Evolutionary conservation across 2,113 vertebrate genomes (phyloP).

Genomic region (Leptobrachium ailaonicum): DNA sequence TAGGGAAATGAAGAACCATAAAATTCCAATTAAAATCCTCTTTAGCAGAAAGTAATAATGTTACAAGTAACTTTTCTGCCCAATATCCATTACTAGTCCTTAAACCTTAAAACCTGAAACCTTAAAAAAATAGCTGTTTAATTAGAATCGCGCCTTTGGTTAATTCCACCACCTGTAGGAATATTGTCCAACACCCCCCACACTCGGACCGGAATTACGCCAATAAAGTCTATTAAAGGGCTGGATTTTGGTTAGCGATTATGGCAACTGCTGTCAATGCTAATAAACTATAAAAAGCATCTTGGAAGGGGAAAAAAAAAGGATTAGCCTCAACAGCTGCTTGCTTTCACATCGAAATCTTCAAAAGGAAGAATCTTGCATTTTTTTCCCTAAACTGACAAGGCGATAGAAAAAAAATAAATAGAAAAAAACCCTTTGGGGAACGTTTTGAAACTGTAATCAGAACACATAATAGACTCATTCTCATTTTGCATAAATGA

Average conservation of each 20-base stretch:
- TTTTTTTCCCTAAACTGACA: constrained; percentile 20
- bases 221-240: background rate
- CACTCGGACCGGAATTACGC: background rate
- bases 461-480: constrained; percentile 51
- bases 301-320: constrained; percentile 8
- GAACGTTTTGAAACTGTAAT: constrained; percentile 55
- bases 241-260: constrained; percentile 8
- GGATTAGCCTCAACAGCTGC: constrained; percentile 36
- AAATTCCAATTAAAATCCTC: too few relatives aligned
- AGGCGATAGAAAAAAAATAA: constrained; percentile 21
- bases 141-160: too few relatives aligned
- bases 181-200: background rate
- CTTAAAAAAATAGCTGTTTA: too few relatives aligned
- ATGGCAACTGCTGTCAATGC: constrained; percentile 33
- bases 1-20: too few relatives aligned
- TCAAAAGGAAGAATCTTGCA: constrained; percentile 43
- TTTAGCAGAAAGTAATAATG: too few relatives aligned
- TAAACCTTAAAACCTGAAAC: too few relatives aligned
- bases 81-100: too few relatives aligned
- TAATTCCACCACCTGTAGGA: too few relatives aligned
- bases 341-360: constrained; percentile 39
- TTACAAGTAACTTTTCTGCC: too few relatives aligned
- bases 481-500: constrained; percentile 57
- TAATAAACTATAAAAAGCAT: constrained; percentile 40
- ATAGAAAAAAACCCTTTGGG: constrained; percentile 23